Percentiles rank a stretch among this genome's conserved stretches.
These are phyloP conservation scores for Hiodon alosoides DNA, from an alignment of 2,113 vertebrate genomes.

Conservation along the genomic window DNA sequence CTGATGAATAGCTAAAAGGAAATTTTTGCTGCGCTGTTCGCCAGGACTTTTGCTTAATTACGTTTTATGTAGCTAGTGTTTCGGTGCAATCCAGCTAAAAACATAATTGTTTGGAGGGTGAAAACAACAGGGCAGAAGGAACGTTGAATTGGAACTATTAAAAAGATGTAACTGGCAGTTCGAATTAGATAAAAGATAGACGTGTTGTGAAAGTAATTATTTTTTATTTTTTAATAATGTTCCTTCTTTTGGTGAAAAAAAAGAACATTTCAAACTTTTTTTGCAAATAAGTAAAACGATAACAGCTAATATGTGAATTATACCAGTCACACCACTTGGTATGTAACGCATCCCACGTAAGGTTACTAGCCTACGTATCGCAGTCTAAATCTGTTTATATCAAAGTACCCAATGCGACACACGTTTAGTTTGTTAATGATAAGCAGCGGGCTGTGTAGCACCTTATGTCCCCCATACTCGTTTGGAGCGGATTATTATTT, in stretches of 20 bases:
- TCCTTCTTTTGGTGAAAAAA: no score
- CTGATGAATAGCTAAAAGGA: not conserved
- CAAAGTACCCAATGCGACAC: not conserved
- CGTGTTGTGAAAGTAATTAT: no score
- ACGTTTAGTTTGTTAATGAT: not conserved
- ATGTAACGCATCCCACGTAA: no score
- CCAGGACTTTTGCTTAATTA: not conserved
- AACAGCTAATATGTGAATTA: no score
- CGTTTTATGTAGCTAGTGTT: not conserved
- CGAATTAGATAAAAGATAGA: not conserved
- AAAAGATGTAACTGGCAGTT: not conserved
- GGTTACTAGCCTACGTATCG: no score
- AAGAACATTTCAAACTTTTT: no score
- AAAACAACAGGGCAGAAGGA: not conserved
- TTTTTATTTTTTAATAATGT: no score
- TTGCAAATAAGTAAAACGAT: no score
- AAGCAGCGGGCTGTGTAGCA: conserved; percentile 33
- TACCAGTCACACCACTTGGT: no score
- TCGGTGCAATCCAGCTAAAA: not conserved
- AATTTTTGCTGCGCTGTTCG: not conserved
- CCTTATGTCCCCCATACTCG: conserved; percentile 34
- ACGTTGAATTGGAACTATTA: not conserved
- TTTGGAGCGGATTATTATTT: conserved; percentile 27
- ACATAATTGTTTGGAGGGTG: not conserved
- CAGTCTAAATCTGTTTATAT: no score